phyloP scores from a whole-genome alignment of 2,797 vertebrate species.

The Crocodylus rhombifer region DNA sequence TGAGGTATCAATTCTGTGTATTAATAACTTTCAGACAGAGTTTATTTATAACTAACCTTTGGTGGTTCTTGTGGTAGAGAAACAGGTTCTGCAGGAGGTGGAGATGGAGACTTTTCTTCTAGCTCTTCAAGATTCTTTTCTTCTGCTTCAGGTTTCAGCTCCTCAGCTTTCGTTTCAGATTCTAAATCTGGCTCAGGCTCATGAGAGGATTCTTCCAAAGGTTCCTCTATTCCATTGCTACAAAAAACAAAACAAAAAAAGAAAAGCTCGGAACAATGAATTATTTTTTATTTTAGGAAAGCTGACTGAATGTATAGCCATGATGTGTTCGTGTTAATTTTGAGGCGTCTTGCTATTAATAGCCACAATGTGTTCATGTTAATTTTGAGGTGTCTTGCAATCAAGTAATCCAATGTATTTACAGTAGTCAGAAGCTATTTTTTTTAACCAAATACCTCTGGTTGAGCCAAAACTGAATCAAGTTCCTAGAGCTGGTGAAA shows the following conservation, averaged over 20 bases:
- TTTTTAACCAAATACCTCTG: neutral
- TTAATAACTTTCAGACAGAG: neutral
- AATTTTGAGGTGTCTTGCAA: no score
- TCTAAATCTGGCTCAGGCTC: conserved; percentile 91
- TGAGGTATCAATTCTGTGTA: neutral
- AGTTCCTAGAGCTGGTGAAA: neutral
- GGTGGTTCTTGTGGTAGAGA: conserved; percentile 91
- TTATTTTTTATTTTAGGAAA: no score
- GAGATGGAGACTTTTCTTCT: conserved; percentile 92
- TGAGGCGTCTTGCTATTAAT: neutral
- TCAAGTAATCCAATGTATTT: fast-evolving
- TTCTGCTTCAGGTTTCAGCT: conserved; percentile 88
- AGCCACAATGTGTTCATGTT: no score
- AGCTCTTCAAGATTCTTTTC: conserved; percentile 92
- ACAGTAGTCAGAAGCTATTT: neutral
- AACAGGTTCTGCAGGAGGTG: conserved; percentile 90
- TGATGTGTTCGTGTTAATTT: no score
- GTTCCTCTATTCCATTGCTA: conserved; percentile 95
- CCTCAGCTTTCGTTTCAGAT: conserved; percentile 91
- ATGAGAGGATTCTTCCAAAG: conserved; percentile 90
- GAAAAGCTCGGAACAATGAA: no score
- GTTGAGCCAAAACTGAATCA: neutral
- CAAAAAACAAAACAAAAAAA: conserved; percentile 42
- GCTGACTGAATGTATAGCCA: no score
- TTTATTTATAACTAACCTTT: conserved; percentile 84